phyloP scores from a whole-genome alignment of 2,888 invertebrate genomes.

The Barypeithes pellucidus region DNA sequence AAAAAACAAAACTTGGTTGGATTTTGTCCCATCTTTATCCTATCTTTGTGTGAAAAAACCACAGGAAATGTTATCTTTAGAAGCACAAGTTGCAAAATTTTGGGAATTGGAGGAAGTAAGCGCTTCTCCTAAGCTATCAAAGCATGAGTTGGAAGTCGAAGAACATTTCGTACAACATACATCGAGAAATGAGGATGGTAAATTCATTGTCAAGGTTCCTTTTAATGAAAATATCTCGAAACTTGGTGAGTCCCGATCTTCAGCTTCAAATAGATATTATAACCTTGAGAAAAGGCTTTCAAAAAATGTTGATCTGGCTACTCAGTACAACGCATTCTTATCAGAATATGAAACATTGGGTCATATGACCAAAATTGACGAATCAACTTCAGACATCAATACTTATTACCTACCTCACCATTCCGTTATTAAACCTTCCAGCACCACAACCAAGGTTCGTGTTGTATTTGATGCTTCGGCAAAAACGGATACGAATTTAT shows the following conservation, averaged over 20 bases:
- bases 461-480: slow-evolving; percentile 34
- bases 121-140: too few relatives aligned
- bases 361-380: slow-evolving; percentile 41
- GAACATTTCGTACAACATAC: too few relatives aligned
- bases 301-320: slow-evolving; percentile 37
- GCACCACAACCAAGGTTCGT: slow-evolving; percentile 27
- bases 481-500: slow-evolving; percentile 3
- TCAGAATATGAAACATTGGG: slow-evolving; percentile 47
- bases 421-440: slow-evolving; percentile 25
- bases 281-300: background rate
- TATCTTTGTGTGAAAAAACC: too few relatives aligned
- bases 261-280: background rate
- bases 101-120: too few relatives aligned
- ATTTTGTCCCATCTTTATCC: slow-evolving; percentile 13
- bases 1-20: slow-evolving; percentile 47
- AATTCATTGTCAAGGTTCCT: too few relatives aligned
- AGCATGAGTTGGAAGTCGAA: too few relatives aligned
- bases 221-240: too few relatives aligned
- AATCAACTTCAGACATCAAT: background rate
- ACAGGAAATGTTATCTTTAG: too few relatives aligned
- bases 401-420: slow-evolving; percentile 39
- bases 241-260: background rate
- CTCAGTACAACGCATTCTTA: slow-evolving; percentile 50
- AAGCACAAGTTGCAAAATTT: too few relatives aligned
- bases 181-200: too few relatives aligned